Evolutionary conservation across 2,797 vertebrate species (phyloP).

Genomic region (Trematomus bernacchii): DNA sequence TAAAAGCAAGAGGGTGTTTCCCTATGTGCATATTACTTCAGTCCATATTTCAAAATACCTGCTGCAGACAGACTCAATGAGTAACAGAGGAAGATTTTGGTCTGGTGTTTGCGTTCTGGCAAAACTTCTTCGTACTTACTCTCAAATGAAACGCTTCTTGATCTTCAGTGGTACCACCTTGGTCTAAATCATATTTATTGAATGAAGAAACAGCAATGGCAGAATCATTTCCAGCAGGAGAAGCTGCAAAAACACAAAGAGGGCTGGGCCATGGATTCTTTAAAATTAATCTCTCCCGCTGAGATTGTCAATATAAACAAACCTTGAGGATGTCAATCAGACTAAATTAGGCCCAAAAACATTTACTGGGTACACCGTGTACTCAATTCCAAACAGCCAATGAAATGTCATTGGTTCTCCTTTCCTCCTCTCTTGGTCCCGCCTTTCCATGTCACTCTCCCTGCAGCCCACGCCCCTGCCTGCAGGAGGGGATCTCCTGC

Average conservation of each 20-base stretch:
- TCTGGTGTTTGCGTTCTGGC: background rate
- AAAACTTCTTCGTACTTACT: background rate
- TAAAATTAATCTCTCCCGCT: background rate
- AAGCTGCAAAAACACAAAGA: background rate
- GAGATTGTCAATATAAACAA: background rate
- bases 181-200: background rate
- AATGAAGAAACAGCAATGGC: background rate
- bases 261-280: background rate
- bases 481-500: conserved; percentile 22
- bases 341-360: background rate
- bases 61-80: background rate
- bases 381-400: conserved; percentile 59
- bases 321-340: background rate
- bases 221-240: background rate
- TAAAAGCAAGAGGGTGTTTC: conserved; percentile 24
- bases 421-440: conserved; percentile 28
- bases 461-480: background rate
- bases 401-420: conserved; percentile 35
- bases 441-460: conserved; percentile 29
- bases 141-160: background rate
- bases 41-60: conserved; percentile 23
- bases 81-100: too few species aligned
- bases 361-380: conserved; percentile 54
- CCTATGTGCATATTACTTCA: background rate
- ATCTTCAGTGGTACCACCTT: background rate